These are phyloP conservation scores for Esox lucius DNA, from an alignment of 2,797 vertebrate species.

Conservation along the genomic window DNA sequence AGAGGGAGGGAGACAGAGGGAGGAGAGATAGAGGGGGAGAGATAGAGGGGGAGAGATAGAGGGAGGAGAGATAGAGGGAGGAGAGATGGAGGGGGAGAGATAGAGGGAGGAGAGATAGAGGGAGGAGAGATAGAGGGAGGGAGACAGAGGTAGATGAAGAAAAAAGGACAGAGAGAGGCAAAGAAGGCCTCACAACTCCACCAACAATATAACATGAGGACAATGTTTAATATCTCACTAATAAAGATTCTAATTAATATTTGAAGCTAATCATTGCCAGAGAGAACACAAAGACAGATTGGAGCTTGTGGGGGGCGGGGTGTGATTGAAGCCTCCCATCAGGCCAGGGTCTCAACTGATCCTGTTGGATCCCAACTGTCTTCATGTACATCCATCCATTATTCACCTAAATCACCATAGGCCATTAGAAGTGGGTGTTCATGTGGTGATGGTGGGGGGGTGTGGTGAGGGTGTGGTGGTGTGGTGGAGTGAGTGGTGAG, in stretches of 20 bases:
- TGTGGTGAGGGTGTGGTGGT: too few relatives aligned
- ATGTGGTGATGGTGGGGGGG: constrained; percentile 44
- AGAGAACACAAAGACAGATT: constrained; percentile 75
- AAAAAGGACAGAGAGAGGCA: not conserved
- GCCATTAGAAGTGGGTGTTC: constrained; percentile 42
- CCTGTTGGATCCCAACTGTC: constrained; percentile 49
- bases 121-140: too few relatives aligned
- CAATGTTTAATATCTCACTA: constrained; percentile 55
- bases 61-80: too few relatives aligned
- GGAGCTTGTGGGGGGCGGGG: constrained; percentile 58
- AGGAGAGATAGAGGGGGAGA: too few relatives aligned
- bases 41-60: too few relatives aligned
- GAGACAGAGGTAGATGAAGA: too few relatives aligned
- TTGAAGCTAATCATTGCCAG: constrained; percentile 71
- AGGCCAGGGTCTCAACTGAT: constrained; percentile 61
- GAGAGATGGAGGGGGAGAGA: too few relatives aligned
- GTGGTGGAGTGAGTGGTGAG: too few relatives aligned
- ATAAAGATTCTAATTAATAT: constrained; percentile 77
- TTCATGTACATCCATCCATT: constrained; percentile 44
- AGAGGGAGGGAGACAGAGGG: too few relatives aligned
- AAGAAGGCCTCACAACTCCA: constrained; percentile 40
- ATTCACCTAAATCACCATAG: constrained; percentile 56
- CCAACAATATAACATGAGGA: too few relatives aligned
- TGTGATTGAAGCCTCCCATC: constrained; percentile 61
- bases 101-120: too few relatives aligned